Evolutionary conservation across 2,113 vertebrate genomes (phyloP).

Genomic region (Bubo blakistoni): DNA sequence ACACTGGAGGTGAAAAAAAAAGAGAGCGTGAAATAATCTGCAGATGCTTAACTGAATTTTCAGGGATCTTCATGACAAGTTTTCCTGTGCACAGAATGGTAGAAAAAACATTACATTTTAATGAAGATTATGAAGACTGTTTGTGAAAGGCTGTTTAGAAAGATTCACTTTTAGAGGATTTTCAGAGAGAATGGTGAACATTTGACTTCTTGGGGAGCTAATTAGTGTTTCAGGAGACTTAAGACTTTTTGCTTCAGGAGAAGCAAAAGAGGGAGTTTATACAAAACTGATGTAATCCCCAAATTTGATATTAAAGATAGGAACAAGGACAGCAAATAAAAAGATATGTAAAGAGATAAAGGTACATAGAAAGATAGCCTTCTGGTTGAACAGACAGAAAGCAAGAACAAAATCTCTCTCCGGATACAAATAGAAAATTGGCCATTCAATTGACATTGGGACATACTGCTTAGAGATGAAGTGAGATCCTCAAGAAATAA

Average conservation of each 20-base stretch:
- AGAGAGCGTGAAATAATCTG: neutral
- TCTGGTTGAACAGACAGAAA: neutral
- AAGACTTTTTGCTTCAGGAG: neutral
- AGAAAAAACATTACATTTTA: fast-evolving
- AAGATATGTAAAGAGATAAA: neutral
- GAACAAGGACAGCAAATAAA: neutral
- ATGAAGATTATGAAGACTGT: neutral
- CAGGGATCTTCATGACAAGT: neutral
- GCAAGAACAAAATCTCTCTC: neutral
- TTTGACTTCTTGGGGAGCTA: neutral
- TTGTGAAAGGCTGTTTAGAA: neutral
- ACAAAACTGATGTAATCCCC: neutral
- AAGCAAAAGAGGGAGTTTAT: neutral
- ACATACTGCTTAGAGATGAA: neutral
- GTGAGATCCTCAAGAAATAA: neutral
- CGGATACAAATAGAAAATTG: neutral
- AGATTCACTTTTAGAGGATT: neutral
- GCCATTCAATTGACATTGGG: neutral
- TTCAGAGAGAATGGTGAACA: neutral
- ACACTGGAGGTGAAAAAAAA: no score
- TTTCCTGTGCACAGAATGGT: neutral
- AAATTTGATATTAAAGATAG: neutral
- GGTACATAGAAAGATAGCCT: neutral
- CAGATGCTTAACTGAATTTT: neutral
- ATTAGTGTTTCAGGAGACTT: neutral